Conservation (phyloP, 2,797 vertebrate species). For the Rhincodon typus region DNA sequence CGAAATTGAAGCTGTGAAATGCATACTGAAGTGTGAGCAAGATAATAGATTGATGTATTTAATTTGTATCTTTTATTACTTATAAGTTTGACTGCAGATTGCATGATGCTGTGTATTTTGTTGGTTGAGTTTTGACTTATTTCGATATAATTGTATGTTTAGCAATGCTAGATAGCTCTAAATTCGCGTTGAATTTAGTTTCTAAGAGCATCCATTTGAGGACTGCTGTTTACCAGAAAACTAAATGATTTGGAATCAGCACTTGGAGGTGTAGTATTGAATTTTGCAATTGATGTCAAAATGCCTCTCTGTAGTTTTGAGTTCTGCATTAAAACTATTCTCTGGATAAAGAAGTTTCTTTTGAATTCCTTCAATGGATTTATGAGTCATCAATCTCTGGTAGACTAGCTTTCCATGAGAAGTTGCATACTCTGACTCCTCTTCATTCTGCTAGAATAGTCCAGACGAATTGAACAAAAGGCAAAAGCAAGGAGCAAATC, state of each 20-base stretch:
- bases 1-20: conserved; percentile 23
- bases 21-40: neutral
- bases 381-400: neutral
- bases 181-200: too few species aligned
- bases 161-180: neutral
- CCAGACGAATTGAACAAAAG: neutral
- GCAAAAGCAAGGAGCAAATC: neutral
- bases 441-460: neutral
- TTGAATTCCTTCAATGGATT: too few species aligned
- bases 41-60: neutral
- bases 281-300: too few species aligned
- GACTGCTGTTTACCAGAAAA: too few species aligned
- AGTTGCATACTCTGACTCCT: too few species aligned
- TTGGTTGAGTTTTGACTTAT: neutral
- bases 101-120: neutral
- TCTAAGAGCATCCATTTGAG: too few species aligned
- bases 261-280: too few species aligned
- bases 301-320: too few species aligned
- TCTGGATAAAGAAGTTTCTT: too few species aligned
- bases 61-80: neutral
- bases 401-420: neutral
- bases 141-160: neutral
- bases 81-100: neutral
- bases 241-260: too few species aligned
- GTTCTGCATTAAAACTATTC: too few species aligned